Conservation (phyloP, 2,888 invertebrate genomes). For the Ganaspis brasiliensis region DNA sequence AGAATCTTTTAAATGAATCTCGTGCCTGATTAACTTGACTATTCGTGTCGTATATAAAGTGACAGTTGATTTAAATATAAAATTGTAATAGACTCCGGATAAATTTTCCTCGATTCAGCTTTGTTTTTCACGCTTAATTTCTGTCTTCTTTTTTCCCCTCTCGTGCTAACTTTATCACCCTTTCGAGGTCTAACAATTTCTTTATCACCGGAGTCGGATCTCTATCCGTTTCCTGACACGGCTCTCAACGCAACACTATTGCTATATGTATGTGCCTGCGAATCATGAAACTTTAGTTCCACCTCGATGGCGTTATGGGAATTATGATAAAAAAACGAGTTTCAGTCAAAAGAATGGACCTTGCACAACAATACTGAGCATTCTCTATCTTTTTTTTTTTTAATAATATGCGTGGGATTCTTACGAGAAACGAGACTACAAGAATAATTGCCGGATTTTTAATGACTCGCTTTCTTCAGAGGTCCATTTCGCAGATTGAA, state of each 20-base stretch:
- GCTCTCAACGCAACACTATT: constrained; percentile 34
- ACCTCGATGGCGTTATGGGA: constrained; percentile 41
- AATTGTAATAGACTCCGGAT: background rate
- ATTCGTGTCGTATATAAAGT: constrained; percentile 1
- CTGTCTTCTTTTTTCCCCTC: background rate
- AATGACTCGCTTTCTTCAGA: background rate
- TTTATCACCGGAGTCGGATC: constrained; percentile 62
- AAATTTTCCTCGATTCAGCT: background rate
- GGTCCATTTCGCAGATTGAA: no score
- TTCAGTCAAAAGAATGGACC: constrained; percentile 31
- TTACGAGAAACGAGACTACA: background rate
- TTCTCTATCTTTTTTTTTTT: constrained; percentile 9
- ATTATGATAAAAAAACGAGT: constrained; percentile 37
- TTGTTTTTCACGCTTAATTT: constrained; percentile 13
- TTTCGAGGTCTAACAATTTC: constrained; percentile 53
- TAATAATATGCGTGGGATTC: constrained; percentile 36
- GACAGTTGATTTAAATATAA: constrained; percentile 23
- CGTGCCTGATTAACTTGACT: constrained; percentile 10
- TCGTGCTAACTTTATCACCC: constrained; percentile 45
- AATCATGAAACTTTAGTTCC: constrained; percentile 38
- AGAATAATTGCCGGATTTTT: background rate
- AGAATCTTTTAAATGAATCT: constrained; percentile 29
- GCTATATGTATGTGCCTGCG: constrained; percentile 5
- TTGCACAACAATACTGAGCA: constrained; percentile 22
- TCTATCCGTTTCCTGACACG: constrained; percentile 61